These are phyloP conservation scores for Tribolium freemani DNA, from an alignment of 2,888 invertebrate species.

Conservation along the genomic window DNA sequence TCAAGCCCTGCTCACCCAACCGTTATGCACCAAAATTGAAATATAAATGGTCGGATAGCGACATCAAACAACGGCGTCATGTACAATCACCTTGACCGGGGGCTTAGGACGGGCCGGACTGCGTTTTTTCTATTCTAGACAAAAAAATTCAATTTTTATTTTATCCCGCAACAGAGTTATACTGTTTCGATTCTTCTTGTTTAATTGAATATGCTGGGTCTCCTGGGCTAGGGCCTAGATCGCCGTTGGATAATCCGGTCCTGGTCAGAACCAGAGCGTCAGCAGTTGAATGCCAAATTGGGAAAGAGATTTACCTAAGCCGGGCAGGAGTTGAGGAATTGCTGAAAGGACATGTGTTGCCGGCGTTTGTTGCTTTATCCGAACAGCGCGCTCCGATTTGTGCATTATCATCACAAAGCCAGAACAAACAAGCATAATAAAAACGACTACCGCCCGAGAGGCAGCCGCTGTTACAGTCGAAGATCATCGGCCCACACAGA, in stretches of 20 bases:
- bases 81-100: constrained; percentile 19
- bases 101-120: constrained; percentile 14
- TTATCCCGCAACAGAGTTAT: too few relatives aligned
- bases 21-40: constrained; percentile 36
- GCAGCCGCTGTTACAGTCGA: constrained; percentile 16
- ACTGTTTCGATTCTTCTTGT: too few relatives aligned
- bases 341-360: constrained; percentile 36
- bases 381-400: constrained; percentile 33
- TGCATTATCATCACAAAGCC: constrained; percentile 45
- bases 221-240: too few relatives aligned
- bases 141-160: too few relatives aligned
- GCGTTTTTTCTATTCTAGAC: too few relatives aligned
- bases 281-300: constrained; percentile 48
- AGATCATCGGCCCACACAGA: constrained; percentile 30
- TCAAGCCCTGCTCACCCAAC: constrained; percentile 9
- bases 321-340: constrained; percentile 43
- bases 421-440: constrained; percentile 37
- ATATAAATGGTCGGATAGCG: constrained; percentile 28
- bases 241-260: too few relatives aligned
- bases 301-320: constrained; percentile 48
- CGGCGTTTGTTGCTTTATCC: constrained; percentile 39
- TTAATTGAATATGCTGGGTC: too few relatives aligned
- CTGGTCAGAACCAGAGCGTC: constrained; percentile 25
- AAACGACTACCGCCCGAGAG: constrained; percentile 18
- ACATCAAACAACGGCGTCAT: constrained; percentile 40